These are phyloP conservation scores for Embidobia sp. DNA, from an alignment of 2,888 invertebrate genomes.

Conservation along the genomic window DNA sequence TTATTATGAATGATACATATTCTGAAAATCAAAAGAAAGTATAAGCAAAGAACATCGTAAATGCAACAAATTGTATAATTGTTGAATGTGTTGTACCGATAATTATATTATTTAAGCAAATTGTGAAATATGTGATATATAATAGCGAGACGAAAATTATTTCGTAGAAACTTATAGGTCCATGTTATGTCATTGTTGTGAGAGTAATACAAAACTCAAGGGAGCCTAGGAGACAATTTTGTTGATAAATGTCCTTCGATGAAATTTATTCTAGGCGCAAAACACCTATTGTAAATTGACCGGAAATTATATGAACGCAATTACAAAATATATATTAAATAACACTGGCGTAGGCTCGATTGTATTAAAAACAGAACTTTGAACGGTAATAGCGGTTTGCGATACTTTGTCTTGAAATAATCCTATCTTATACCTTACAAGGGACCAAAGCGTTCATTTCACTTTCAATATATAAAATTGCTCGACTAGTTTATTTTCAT, in stretches of 20 bases:
- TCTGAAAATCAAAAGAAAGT: slow-evolving; percentile 48
- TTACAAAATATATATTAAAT: slow-evolving; percentile 27
- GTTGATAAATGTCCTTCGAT: slow-evolving; percentile 13
- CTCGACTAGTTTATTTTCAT: slow-evolving; percentile 16
- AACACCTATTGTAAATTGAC: slow-evolving; percentile 37
- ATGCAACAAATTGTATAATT: slow-evolving; percentile 74
- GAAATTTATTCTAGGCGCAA: slow-evolving; percentile 3
- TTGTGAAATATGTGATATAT: slow-evolving; percentile 76
- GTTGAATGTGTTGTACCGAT: slow-evolving; percentile 74
- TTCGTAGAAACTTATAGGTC: slow-evolving; percentile 72
- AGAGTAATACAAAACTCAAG: slow-evolving; percentile 42
- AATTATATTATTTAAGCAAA: slow-evolving; percentile 71
- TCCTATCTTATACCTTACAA: slow-evolving; percentile 76
- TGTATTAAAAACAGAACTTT: slow-evolving; percentile 64
- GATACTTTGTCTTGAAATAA: slow-evolving; percentile 69
- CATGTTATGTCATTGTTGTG: slow-evolving; percentile 69
- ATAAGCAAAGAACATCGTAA: slow-evolving; percentile 70
- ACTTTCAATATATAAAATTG: slow-evolving; percentile 20
- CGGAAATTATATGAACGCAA: slow-evolving; percentile 24
- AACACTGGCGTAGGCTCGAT: slow-evolving; percentile 17
- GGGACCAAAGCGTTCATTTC: slow-evolving; percentile 78
- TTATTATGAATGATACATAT: too few relatives aligned
- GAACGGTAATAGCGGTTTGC: slow-evolving; percentile 66
- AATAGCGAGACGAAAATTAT: slow-evolving; percentile 70
- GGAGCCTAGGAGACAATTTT: slow-evolving; percentile 25